A percentile compares a stretch with the other conserved stretches of the same genome.
Conservation (phyloP, 2,797 vertebrate species). For the Oreonectes daqikongensis region DNA sequence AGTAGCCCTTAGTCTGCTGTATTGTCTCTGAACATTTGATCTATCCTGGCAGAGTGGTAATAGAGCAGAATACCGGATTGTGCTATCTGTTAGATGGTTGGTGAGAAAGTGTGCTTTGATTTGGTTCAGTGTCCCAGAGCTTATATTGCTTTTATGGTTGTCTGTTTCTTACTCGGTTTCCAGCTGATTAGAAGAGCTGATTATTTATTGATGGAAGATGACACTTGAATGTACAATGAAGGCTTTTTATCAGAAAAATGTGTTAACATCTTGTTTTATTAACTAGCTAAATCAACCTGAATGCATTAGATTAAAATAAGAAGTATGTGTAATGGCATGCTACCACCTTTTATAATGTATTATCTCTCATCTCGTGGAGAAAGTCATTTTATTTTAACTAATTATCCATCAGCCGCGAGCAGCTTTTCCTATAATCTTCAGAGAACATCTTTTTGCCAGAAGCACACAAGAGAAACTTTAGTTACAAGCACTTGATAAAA, state of each 20-base stretch:
- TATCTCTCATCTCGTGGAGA: neutral
- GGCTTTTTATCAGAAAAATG: neutral
- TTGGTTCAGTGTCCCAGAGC: slow-evolving; percentile 27
- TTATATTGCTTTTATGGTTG: slow-evolving; percentile 4
- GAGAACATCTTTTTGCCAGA: slow-evolving; percentile 17
- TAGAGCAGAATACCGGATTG: slow-evolving; percentile 14
- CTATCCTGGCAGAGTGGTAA: slow-evolving; percentile 14
- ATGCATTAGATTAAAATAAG: neutral
- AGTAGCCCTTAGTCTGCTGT: slow-evolving; percentile 14
- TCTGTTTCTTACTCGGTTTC: neutral
- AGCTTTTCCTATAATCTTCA: slow-evolving; percentile 17
- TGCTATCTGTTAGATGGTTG: slow-evolving; percentile 2
- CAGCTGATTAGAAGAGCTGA: slow-evolving; percentile 6
- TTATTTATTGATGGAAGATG: neutral
- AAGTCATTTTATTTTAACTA: slow-evolving; percentile 2
- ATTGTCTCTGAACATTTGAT: slow-evolving; percentile 41
- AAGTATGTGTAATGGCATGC: neutral
- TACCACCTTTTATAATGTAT: neutral
- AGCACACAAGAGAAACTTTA: slow-evolving; percentile 11
- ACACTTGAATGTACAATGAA: neutral
- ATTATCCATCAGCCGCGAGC: slow-evolving; percentile 19
- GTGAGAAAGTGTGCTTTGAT: slow-evolving; percentile 31
- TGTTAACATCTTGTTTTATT: neutral
- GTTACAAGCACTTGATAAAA: slow-evolving; percentile 19
- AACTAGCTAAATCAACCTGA: neutral